Base-by-base conservation (phyloP, 2,888 invertebrate genomes). In the Operophtera brumata region DNA sequence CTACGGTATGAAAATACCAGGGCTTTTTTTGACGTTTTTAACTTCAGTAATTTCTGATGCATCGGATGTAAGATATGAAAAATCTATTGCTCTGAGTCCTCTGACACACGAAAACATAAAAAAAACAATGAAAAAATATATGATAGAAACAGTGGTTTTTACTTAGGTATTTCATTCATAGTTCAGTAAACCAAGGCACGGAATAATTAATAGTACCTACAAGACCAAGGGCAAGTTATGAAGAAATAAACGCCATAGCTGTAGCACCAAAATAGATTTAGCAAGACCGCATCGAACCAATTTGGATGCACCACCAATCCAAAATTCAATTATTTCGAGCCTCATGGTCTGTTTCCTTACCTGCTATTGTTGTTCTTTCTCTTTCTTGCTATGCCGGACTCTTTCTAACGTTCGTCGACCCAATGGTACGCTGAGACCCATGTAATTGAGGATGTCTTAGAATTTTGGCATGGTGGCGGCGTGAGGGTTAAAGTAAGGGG, bases 291-390 rank as follows among this genome's bases (percentile, higher is more conserved):
- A 10, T 12, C 61, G 10, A 61, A 64, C 36, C 42, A 35, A 60
- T 54, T 62, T 58, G 32, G 53, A 57, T 53, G 52, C 62, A 59
- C 59, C 59, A 54, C 55, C 49, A 58, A 43, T 54, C 46, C 46
- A 49, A 56, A 49, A 62, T 72, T 66, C 61, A 53, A 66, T 63
- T 63, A 59, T 40, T 42, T 37, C 48, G n/a, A 45, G 20, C 39
- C 69, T 66, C 67, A 36, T 47, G 42, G 47, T 44, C 48, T 28
- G 67, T 69, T 67, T 75, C 20, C 67, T 73, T 82, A 82, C 82
- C 82, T 82, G 82, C 74, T 64, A 75, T 80, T 80, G 81, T 80
- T 71, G 63, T 67, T 73, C 67, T 60, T 43, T 75, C 70, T 55
- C 65, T 51, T 54, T 70, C 66, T 36, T 6, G 39, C 39, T 42